Evolutionary conservation across 1,140 invertebrate species (phyloP).

Genomic region (Panulirus ornatus): DNA sequence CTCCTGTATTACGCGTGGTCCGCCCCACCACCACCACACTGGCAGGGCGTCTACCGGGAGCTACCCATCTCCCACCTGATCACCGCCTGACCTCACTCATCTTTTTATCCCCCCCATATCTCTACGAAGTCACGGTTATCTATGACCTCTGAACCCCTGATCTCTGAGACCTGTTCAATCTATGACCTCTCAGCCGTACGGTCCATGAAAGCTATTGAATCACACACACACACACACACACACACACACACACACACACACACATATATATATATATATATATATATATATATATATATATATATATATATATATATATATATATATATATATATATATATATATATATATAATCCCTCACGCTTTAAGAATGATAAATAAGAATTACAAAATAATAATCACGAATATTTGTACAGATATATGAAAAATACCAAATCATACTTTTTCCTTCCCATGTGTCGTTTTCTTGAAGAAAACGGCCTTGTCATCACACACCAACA

Average conservation of each 20-base stretch:
- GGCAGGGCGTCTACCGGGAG: neutral
- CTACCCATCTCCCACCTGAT: neutral
- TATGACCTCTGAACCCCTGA: neutral
- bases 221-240: neutral
- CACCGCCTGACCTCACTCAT: neutral
- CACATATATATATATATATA: conserved; percentile 22
- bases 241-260: neutral
- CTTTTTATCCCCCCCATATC: neutral
- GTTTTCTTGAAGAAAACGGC: neutral
- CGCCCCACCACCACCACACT: neutral
- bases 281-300: conserved; percentile 14
- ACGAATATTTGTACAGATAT: neutral
- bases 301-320: conserved; percentile 14
- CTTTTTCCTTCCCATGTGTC: neutral
- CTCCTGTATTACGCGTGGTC: too few relatives aligned
- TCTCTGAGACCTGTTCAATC: neutral
- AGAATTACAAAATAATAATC: neutral
- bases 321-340: conserved; percentile 14
- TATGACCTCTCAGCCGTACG: neutral
- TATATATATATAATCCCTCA: neutral
- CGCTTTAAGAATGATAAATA: neutral
- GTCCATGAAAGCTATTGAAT: neutral
- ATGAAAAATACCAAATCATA: neutral
- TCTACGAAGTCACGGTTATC: neutral
- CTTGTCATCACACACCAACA: neutral